These are phyloP conservation scores for Ceratoteleas bidentatus DNA, from an alignment of 1,140 invertebrate genomes.

Conservation along the genomic window DNA sequence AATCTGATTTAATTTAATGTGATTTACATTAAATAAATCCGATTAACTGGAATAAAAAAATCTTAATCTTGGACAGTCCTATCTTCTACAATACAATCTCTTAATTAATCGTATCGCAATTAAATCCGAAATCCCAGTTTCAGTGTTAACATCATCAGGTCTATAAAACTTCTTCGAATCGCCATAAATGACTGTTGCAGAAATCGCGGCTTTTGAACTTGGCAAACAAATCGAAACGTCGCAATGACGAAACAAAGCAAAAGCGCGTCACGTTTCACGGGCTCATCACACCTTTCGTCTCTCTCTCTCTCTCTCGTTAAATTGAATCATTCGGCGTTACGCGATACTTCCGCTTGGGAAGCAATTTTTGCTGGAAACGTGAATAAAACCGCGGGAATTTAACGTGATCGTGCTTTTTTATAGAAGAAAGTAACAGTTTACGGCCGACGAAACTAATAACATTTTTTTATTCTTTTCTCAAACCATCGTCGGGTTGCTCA, in stretches of 20 bases:
- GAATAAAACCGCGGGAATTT: not conserved
- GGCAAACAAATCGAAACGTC: constrained; percentile 3
- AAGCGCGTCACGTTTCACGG: not conserved
- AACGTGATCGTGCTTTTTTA: no score
- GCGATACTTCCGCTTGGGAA: constrained; percentile 18
- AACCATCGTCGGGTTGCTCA: not conserved
- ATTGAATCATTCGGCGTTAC: constrained; percentile 12
- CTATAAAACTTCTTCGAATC: no score
- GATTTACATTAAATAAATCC: no score
- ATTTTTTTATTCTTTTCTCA: constrained; percentile 1
- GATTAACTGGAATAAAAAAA: no score
- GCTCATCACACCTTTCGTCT: constrained; percentile 5
- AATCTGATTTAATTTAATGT: no score
- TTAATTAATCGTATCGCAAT: no score
- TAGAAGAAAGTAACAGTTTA: constrained; percentile 27
- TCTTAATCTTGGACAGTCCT: no score
- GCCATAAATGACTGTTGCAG: no score
- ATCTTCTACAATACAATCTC: no score
- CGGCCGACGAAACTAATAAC: constrained; percentile 10
- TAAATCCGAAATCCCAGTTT: no score
- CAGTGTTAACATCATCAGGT: no score
- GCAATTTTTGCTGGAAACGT: constrained; percentile 8
- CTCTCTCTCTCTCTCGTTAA: constrained; percentile 13
- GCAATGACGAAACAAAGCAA: constrained; percentile 1
- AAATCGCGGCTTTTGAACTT: no score